These are phyloP conservation scores for Cheilinus undulatus DNA, from an alignment of 2,113 vertebrate genomes.

Conservation along the genomic window DNA sequence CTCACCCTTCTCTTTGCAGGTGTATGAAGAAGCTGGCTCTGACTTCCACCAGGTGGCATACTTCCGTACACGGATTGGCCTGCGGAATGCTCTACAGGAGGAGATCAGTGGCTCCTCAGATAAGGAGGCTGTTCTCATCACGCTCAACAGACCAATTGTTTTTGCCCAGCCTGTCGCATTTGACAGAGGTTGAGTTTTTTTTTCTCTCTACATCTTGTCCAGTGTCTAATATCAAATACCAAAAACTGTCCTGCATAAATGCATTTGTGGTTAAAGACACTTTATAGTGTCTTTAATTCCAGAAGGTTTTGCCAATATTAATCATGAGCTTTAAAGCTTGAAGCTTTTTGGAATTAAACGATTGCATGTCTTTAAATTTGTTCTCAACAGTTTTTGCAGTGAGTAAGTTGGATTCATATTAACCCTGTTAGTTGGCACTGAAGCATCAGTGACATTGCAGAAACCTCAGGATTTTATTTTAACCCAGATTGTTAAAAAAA, in stretches of 20 bases:
- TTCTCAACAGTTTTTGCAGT: too few species aligned
- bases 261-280: too few species aligned
- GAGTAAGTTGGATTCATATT: background rate
- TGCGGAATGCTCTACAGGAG: constrained; percentile 95
- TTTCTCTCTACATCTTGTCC: background rate
- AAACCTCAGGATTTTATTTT: background rate
- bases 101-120: constrained; percentile 97
- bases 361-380: background rate
- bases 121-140: constrained; percentile 97
- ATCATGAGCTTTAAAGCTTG: background rate
- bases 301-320: background rate
- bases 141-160: constrained; percentile 95
- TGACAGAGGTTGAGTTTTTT: constrained; percentile 88
- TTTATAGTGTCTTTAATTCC: background rate
- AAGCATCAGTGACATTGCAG: background rate
- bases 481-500: background rate
- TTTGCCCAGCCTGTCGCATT: constrained; percentile 98
- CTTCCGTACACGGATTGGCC: constrained; percentile 96
- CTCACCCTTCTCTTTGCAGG: constrained; percentile 78
- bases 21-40: constrained; percentile 98
- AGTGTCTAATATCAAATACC: background rate
- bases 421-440: background rate
- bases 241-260: background rate
- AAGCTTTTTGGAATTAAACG: background rate
- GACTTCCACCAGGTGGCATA: constrained; percentile 99